Percentiles rank a stretch among this genome's conserved stretches.
phyloP scores from a whole-genome alignment of 2,113 vertebrate species.

The Cyrtonyx montezumae region DNA sequence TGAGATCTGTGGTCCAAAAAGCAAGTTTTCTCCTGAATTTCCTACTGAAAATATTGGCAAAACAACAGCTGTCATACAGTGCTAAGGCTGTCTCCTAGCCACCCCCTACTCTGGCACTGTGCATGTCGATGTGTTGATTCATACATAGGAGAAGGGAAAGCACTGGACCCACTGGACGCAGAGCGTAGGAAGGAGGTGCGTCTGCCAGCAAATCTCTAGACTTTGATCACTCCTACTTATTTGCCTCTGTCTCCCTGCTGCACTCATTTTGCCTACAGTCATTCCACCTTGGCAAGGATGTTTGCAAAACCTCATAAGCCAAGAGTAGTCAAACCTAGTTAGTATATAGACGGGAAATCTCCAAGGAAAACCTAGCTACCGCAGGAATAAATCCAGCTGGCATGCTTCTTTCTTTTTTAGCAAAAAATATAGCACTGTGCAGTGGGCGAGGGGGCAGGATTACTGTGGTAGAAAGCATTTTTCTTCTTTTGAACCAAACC shows the following conservation, averaged over 20 bases:
- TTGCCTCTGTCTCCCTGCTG: conserved; percentile 58
- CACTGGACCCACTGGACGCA: conserved; percentile 57
- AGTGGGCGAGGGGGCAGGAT: conserved; percentile 23
- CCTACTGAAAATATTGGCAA: conserved; percentile 33
- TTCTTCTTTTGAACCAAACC: neutral
- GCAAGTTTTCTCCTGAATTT: conserved; percentile 25
- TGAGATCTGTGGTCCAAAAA: neutral
- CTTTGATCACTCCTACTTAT: conserved; percentile 68
- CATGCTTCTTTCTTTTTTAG: neutral
- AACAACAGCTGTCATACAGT: conserved; percentile 47
- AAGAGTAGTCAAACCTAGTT: conserved; percentile 54
- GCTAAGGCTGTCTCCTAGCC: conserved; percentile 46
- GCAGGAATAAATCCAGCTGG: conserved; percentile 59
- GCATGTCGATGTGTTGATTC: conserved; percentile 51
- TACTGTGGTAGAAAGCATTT: neutral
- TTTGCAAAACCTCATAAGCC: conserved; percentile 55
- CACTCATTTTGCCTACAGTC: conserved; percentile 67
- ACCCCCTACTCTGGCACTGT: conserved; percentile 35
- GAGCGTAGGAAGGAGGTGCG: conserved; percentile 50
- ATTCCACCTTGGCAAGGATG: conserved; percentile 58
- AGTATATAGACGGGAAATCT: conserved; percentile 64
- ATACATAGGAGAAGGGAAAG: conserved; percentile 51
- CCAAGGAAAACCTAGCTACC: conserved; percentile 66
- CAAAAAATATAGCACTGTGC: neutral
- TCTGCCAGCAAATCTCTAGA: conserved; percentile 62